Evolutionary conservation across 2,113 vertebrate genomes (phyloP).

Genomic region (Chunga burmeisteri): DNA sequence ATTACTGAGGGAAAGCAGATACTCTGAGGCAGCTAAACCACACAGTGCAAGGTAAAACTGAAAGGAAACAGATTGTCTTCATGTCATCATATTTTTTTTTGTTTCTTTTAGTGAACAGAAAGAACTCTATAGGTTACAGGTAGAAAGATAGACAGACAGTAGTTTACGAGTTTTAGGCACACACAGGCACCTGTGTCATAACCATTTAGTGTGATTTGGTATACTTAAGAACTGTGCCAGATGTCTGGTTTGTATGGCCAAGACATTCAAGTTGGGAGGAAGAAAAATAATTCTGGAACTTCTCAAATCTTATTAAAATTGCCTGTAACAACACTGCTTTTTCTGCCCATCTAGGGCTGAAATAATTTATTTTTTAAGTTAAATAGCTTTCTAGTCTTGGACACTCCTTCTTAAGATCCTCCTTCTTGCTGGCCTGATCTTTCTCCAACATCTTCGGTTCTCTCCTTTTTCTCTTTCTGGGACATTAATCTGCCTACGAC

Average conservation of each 20-base stretch:
- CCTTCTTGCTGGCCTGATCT: background rate
- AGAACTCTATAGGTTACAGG: background rate
- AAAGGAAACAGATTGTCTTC: background rate
- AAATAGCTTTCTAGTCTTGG: background rate
- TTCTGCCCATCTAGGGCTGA: background rate
- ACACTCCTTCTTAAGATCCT: background rate
- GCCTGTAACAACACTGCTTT: background rate
- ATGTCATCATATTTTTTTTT: background rate
- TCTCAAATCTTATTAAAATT: background rate
- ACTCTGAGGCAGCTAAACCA: background rate
- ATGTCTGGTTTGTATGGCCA: background rate
- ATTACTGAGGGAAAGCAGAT: background rate
- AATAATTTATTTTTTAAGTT: background rate
- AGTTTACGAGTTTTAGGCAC: background rate
- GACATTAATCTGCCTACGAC: background rate
- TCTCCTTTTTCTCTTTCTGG: background rate
- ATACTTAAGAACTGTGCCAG: background rate
- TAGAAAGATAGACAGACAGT: background rate
- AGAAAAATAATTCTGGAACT: background rate
- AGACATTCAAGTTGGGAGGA: background rate
- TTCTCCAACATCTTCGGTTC: background rate
- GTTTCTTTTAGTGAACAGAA: background rate
- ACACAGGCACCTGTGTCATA: background rate
- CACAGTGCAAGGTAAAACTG: background rate
- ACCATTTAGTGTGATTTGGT: background rate